Evolutionary conservation across 2,888 invertebrate species (phyloP), one percentile per base, ranked within the genome.

Genomic region (Sturmia bella): DNA sequence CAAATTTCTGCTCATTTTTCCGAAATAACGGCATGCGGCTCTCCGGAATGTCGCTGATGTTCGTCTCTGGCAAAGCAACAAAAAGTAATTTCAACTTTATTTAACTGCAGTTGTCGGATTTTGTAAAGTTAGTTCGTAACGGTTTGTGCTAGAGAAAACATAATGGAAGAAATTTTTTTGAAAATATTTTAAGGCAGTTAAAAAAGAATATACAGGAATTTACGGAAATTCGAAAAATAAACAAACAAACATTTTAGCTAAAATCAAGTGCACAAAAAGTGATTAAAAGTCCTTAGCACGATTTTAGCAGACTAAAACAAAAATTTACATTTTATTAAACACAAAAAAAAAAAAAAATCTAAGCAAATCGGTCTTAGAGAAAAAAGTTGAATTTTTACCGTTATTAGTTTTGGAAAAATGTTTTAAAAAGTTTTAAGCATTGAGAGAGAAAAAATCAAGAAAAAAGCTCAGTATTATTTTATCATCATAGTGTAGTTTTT

Each of bases 51-150:
- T 75, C 70, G 74, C 27, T 32, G 19, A 37, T 17, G 13, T 24
- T 74, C 78, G 74, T 69, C 39, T 69, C 17, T 17, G 24, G 48
- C 41, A 9, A 12, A 43, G 9, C 27, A 41, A 50, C 54, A 43
- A 6, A 32, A 13, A 45, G 57, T 13, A 52, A 43, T 69, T 70
- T 64, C 32, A 63, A 73, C 64, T 78, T 74, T 82, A 82, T 82
- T 82, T 78, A 78, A 78, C 59, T 17, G 7, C 12, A 52, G 39
- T 39, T 48, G 17, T 82, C 74, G 74, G 70, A 13, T 32, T 52
- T 59, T 56, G 11, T 52, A 45, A 70, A 70, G 17, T 78, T 70
- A 82, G 82, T 82, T 82, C 78, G 82, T 78, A 66, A 74, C 74
- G 82, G 59, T 78, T 82, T 64, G 64, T 70, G 59, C 69, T 70